A percentile compares a stretch with the other conserved stretches of the same genome.
Conservation (phyloP, 2,888 invertebrate species). For the Caenorhabditis imperialis region DNA sequence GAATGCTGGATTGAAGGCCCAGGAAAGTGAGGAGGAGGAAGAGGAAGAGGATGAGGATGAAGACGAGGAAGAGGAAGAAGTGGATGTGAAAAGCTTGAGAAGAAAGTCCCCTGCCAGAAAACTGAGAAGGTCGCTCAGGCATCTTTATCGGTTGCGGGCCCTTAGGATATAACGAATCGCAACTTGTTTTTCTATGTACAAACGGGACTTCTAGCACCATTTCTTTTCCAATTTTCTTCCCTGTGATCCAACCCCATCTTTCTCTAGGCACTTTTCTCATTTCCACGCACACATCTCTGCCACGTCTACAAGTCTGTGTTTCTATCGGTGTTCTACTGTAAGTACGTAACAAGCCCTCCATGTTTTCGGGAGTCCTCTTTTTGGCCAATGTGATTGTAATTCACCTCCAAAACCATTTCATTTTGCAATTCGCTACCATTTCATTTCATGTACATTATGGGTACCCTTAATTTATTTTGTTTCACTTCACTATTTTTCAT, state of each 20-base stretch:
- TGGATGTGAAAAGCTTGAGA: background rate
- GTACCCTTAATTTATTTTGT: slow-evolving; percentile 22
- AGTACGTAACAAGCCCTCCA: slow-evolving; percentile 10
- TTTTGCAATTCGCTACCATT: slow-evolving; percentile 1
- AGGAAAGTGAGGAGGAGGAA: slow-evolving; percentile 9
- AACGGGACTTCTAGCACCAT: slow-evolving; percentile 11
- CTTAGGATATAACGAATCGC: slow-evolving; percentile 7
- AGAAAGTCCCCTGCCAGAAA: slow-evolving; percentile 3
- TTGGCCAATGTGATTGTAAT: slow-evolving; percentile 7
- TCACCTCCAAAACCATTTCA: slow-evolving; percentile 12
- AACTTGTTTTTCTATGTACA: background rate
- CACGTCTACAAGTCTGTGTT: background rate
- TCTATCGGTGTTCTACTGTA: slow-evolving; percentile 13
- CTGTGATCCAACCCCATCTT: slow-evolving; percentile 18
- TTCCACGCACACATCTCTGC: slow-evolving; percentile 3
- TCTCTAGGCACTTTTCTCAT: slow-evolving; percentile 26
- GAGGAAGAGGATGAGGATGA: slow-evolving; percentile 19
- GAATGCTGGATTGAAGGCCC: background rate
- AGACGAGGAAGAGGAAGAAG: slow-evolving; percentile 12
- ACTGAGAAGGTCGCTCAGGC: slow-evolving; percentile 24
- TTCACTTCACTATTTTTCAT: background rate
- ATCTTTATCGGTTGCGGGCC: slow-evolving; percentile 16
- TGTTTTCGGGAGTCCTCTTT: slow-evolving; percentile 16
- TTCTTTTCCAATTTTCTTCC: background rate
- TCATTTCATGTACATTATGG: slow-evolving; percentile 13